Base-by-base conservation (phyloP, 2,113 vertebrate genomes). In the Prolemur simus region DNA sequence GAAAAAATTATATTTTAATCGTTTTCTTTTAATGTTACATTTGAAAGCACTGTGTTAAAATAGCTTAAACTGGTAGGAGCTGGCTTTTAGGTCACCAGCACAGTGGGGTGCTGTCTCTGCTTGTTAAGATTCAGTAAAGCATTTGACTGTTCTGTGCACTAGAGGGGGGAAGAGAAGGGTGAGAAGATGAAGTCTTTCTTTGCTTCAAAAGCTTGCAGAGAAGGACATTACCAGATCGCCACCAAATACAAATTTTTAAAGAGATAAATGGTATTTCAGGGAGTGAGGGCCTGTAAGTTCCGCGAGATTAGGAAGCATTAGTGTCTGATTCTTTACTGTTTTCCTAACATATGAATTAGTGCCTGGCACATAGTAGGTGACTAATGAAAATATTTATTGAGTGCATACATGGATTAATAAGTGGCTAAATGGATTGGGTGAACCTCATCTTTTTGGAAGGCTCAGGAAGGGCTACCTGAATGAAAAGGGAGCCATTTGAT, bases 1-100 rank as follows among this genome's bases (percentile, higher is more conserved):
- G 69, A 60, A 93, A 88, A 96, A 80, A 80, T 60, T 14, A 71
- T 80, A 37, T 89, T 97, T 87, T 87, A 97, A 74, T 89, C 0
- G 0, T 85, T 84, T 95, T 83, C 42, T 87, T 80, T 76, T 85
- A 90, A 47, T 39, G 34, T 49, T 71, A 27, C 54, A 29, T 85
- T 77, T 49, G 86, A 18, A 83, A 97, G 60, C 66, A 15, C 32
- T 20, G 18, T 9, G 20, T 74, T 64, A 37, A 58, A 58, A 49
- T 56, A 39, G 71, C 39, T 66, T 27, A 25, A 12, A 3, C 32
- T 27, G 58, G 68, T 18, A 14, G 89, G 77, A 42, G 45, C 58
- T 71, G 2, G 76, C 45, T 37, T 58, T 76, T 7, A 58, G 89
- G 94, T 39, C 82, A 49, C 73, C 0, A 1, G 58, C 89, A 63